Evolutionary conservation across 2,888 invertebrate genomes (phyloP), one percentile per base, ranked within the genome.

Genomic region (Microdon myrmicae): DNA sequence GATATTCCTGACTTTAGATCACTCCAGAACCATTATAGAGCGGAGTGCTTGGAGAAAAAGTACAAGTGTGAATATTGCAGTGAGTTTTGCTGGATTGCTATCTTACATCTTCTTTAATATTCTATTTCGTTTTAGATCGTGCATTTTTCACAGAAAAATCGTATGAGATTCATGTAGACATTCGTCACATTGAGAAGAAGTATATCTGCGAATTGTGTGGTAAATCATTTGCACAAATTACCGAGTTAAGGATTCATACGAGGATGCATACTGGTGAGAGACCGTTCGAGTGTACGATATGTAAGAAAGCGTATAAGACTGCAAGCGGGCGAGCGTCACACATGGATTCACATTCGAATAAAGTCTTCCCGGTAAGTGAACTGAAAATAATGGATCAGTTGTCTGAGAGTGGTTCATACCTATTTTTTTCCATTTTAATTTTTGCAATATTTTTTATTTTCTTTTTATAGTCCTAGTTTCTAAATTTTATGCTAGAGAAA

Each of bases 311-410:
- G 6, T 64, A 64, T 25, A 64, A 64, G 48, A 64, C 64, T 5
- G 64, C 64, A 3, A 64, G 64, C 20, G 64, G 64, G 2, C 51
- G 64, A 2, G 64, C 64, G 5, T 58, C 58, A 8, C 64, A 64
- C 14, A 64, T 64, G 64, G 64, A 64, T 9, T 58, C 64, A 14
- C 64, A 64, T 64, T 64, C 64, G 5, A 64, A 58, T 9, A 64
- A 51, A 43, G 64, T 58, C 6, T 64, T 58, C 32, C 64, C 64
- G 53, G 64, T 64, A 58, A 58, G 13, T 16, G 4, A n/a, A n/a
- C n/a, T n/a, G n/a, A n/a, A n/a, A n/a, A n/a, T n/a, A n/a, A n/a
- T n/a, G n/a, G n/a, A n/a, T n/a, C n/a, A n/a, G n/a, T n/a, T n/a
- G n/a, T n/a, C n/a, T n/a, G n/a, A n/a, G n/a, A n/a, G n/a, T n/a